Evolutionary conservation across 2,113 vertebrate species (phyloP).

Genomic region (Gavia stellata): DNA sequence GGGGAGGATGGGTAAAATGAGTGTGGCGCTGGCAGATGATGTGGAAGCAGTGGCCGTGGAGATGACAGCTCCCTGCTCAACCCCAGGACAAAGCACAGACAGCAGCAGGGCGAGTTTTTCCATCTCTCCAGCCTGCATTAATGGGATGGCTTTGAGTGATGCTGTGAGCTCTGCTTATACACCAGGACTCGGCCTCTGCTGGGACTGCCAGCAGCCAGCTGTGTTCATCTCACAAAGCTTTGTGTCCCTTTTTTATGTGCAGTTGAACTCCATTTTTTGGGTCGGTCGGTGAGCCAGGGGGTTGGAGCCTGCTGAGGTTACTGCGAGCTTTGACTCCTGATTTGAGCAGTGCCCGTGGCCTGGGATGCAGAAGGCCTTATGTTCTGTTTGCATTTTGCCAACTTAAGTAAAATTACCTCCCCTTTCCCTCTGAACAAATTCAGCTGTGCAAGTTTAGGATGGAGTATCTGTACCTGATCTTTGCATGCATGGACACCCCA

Average conservation of each 20-base stretch:
- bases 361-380: background rate
- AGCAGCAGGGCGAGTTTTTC: background rate
- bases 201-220: background rate
- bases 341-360: background rate
- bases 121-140: background rate
- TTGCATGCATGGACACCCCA: background rate
- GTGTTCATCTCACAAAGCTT: background rate
- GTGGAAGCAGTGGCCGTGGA: background rate
- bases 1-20: background rate
- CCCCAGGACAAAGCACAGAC: background rate
- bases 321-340: background rate
- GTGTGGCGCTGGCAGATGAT: background rate
- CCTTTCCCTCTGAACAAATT: background rate
- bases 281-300: background rate
- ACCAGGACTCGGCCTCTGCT: background rate
- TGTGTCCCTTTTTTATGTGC: background rate
- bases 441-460: background rate
- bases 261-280: background rate
- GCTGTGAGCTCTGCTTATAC: background rate
- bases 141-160: background rate
- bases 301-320: background rate
- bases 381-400: background rate
- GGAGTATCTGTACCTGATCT: background rate
- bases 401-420: background rate
- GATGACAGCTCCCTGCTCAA: background rate